Base-by-base conservation (phyloP, 2,797 vertebrate genomes). In the Scarus forsteni region DNA sequence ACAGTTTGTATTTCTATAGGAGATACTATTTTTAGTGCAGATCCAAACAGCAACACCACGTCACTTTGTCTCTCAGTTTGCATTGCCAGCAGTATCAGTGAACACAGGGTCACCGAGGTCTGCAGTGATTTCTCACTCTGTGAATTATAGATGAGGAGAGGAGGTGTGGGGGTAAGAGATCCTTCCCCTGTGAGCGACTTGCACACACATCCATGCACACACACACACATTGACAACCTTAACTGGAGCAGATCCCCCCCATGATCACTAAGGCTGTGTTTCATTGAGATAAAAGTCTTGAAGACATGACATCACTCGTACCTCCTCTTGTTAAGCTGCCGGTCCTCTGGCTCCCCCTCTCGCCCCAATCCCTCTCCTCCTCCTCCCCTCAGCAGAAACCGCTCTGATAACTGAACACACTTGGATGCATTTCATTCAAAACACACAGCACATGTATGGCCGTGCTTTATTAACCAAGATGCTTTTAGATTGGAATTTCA, bases 141-240 rank as follows among this genome's bases (percentile, higher is more conserved):
- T 95, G 79, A 93, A 93, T 93, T 92, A 94, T 94, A 87, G 85
- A 95, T 92, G 93, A 90, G 82, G 67, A 79, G 55, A 83, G 76
- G 76, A 91, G 82, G 80, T 80, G 79, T 76, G 79, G 63, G 66
- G 66, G 91, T 91, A 93, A 93, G 70, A 85, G 88, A 94, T 92
- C 90, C 81, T 66, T 92, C 88, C 86, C 87, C 15, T 85, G 83
- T 80, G 90, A 89, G 73, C 60, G 69, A 75, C 59, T 70, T 50
- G 36, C 67, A 54, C 42, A 46, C 45, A 54, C 42, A 55, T 69
- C 76, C 64, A 52, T 52, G 46, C 59, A 52, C 58, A 73, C 52
- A 57, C 46, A 59, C n/a, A 57, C 48, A 53, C 53, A 52, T 11
- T 36, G 50, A 67, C 65, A 73, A 66, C 65, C 79, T 44, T 61